phyloP scores from a whole-genome alignment of 2,888 invertebrate species.

The Yponomeuta evonymella region DNA sequence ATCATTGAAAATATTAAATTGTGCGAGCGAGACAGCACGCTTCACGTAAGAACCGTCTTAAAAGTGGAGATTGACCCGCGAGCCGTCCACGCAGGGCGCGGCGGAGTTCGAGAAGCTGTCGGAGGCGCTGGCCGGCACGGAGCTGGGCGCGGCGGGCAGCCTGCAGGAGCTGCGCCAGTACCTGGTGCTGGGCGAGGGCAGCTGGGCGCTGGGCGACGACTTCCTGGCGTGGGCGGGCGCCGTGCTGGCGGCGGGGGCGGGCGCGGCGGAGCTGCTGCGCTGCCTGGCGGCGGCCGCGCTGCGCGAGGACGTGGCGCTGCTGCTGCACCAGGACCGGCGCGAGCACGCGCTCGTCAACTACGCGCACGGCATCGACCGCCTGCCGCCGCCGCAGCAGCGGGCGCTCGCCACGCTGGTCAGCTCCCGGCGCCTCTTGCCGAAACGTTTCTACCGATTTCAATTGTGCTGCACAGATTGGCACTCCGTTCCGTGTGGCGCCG shows the following conservation, averaged over 20 bases:
- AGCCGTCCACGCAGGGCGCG: conserved; percentile 68
- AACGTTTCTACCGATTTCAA: too few relatives aligned
- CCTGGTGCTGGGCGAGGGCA: conserved; percentile 91
- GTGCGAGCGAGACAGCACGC: too few relatives aligned
- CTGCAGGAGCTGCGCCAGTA: conserved; percentile 91
- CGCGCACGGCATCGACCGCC: conserved; percentile 86
- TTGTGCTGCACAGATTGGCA: too few relatives aligned
- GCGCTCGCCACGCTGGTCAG: conserved; percentile 88
- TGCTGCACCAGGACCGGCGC: conserved; percentile 92
- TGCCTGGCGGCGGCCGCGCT: conserved; percentile 85
- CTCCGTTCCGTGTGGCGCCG: too few relatives aligned
- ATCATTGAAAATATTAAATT: too few relatives aligned
- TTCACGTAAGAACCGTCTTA: too few relatives aligned
- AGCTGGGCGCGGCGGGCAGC: conserved; percentile 85
- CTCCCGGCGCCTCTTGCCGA: conserved; percentile 17
- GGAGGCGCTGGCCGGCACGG: conserved; percentile 79
- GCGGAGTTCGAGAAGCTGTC: conserved; percentile 85
- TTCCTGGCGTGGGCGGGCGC: conserved; percentile 75
- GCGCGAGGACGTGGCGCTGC: conserved; percentile 91
- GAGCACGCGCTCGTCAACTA: conserved; percentile 93
- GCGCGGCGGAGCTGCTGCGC: conserved; percentile 76
- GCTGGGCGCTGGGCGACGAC: conserved; percentile 93
- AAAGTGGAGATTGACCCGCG: too few relatives aligned
- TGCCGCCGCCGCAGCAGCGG: conserved; percentile 84
- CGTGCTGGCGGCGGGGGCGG: conserved; percentile 58